phyloP scores from a whole-genome alignment of 2,113 vertebrate species.

The Spermophilus dauricus region DNA sequence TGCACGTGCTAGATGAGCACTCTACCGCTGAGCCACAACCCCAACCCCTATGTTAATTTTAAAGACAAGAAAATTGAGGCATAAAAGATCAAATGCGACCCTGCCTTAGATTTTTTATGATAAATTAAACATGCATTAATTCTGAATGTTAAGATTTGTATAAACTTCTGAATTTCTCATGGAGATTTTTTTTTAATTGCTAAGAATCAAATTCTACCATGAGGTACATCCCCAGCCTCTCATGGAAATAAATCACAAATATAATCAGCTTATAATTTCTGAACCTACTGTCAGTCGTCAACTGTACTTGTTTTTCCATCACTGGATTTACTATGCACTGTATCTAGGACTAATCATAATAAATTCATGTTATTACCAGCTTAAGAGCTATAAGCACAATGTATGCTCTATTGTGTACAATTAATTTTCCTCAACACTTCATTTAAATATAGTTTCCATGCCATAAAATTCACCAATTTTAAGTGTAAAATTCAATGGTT shows the following conservation, averaged over 20 bases:
- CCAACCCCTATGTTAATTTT: background rate
- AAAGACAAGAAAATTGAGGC: background rate
- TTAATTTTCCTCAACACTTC: constrained; percentile 27
- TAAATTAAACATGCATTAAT: constrained; percentile 36
- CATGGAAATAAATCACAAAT: background rate
- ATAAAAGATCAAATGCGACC: background rate
- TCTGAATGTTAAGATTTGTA: background rate
- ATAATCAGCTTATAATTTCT: constrained; percentile 3
- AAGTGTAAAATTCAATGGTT: background rate
- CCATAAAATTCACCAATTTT: background rate
- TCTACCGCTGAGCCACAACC: no score
- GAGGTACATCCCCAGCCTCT: background rate
- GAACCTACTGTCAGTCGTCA: background rate
- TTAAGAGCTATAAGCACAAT: background rate
- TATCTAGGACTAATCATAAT: background rate
- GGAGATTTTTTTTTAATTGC: background rate
- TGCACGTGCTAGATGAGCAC: no score
- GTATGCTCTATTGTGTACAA: background rate
- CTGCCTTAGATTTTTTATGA: background rate
- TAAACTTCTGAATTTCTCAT: background rate
- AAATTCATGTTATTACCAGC: background rate
- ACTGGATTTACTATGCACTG: background rate
- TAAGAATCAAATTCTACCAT: background rate
- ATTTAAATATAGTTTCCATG: background rate
- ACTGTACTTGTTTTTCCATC: background rate